Evolutionary conservation across 1,140 invertebrate genomes (phyloP).

Genomic region (Macrotrachela quadricornifera): DNA sequence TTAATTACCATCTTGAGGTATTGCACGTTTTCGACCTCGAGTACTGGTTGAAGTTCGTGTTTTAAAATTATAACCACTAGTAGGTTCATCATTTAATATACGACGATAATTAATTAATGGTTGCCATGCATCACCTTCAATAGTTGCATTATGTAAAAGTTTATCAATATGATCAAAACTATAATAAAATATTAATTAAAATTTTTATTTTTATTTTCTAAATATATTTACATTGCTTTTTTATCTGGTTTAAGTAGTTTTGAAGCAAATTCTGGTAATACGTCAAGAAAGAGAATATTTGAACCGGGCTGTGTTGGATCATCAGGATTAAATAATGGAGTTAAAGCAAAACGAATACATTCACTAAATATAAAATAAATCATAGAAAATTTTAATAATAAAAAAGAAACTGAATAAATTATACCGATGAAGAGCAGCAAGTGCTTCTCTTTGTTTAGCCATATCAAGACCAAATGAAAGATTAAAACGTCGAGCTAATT

Average conservation of each 20-base stretch:
- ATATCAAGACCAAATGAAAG: slow-evolving; percentile 89
- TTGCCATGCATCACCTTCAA: too few relatives aligned
- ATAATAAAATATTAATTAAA: too few relatives aligned
- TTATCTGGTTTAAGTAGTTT: slow-evolving; percentile 89
- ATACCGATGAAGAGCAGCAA: slow-evolving; percentile 63
- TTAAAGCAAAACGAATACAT: slow-evolving; percentile 70
- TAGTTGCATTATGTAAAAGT: too few relatives aligned
- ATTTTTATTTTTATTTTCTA: too few relatives aligned
- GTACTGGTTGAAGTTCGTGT: too few relatives aligned
- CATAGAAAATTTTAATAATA: not conserved
- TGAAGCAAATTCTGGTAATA: slow-evolving; percentile 78
- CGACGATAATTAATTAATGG: too few relatives aligned
- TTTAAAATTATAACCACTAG: too few relatives aligned
- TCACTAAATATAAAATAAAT: slow-evolving; percentile 36
- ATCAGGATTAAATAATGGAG: slow-evolving; percentile 38
- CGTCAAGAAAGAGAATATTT: slow-evolving; percentile 73
- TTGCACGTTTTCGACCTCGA: too few relatives aligned
- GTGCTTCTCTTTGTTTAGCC: slow-evolving; percentile 84
- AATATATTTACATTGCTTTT: slow-evolving; percentile 41
- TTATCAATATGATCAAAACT: too few relatives aligned
- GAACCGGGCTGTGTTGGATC: slow-evolving; percentile 47
- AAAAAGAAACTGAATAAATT: not conserved
- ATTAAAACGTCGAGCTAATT: slow-evolving; percentile 84
- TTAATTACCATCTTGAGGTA: too few relatives aligned
- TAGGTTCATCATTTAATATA: too few relatives aligned